phyloP scores from a whole-genome alignment of 1,140 invertebrate genomes.

The Neotoxoptera formosana region DNA sequence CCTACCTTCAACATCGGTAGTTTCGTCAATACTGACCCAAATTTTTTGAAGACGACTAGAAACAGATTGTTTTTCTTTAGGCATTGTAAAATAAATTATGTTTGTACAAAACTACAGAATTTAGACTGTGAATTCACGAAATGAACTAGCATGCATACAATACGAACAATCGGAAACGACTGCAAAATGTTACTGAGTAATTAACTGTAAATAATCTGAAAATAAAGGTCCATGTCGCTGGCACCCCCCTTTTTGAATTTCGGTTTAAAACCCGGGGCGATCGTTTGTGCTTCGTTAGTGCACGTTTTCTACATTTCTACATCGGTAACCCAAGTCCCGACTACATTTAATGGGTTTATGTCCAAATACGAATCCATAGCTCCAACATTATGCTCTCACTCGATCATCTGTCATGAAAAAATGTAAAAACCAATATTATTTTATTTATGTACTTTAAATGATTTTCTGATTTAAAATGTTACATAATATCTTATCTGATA shows the following conservation, averaged over 20 bases:
- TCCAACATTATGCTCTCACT: neutral
- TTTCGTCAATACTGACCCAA: no score
- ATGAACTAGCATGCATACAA: neutral
- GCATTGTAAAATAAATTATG: constrained; percentile 3
- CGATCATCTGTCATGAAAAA: neutral
- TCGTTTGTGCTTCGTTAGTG: no score
- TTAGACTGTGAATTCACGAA: neutral
- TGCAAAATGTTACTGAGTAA: neutral
- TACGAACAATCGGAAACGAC: neutral
- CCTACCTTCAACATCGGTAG: no score
- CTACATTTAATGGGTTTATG: neutral
- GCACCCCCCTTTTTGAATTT: no score
- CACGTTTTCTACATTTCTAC: no score
- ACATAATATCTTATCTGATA: neutral
- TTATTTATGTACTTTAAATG: neutral
- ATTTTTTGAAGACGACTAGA: neutral
- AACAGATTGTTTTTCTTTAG: constrained; percentile 22
- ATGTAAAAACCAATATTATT: neutral
- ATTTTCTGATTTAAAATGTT: neutral
- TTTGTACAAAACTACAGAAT: neutral
- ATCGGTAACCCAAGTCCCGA: neutral
- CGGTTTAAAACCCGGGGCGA: no score
- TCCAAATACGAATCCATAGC: neutral
- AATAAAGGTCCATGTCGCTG: no score
- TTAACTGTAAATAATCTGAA: neutral